Conservation (phyloP, 2,113 vertebrate species). For the Dolichotis patagonum region DNA sequence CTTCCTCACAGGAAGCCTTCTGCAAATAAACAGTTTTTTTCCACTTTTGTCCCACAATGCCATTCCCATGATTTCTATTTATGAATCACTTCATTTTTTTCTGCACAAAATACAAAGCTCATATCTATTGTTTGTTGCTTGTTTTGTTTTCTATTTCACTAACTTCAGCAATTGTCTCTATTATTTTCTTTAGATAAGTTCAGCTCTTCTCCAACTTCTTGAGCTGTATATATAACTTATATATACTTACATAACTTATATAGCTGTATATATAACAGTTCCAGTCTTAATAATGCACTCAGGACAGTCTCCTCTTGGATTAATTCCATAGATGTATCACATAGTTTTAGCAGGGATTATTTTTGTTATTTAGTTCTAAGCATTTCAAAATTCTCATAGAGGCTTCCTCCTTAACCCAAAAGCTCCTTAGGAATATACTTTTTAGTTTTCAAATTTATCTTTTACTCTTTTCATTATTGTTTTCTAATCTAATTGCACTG, state of each 20-base stretch:
- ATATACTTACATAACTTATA: no score
- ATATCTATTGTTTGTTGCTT: not conserved
- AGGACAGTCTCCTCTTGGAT: not conserved
- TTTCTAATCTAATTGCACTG: not conserved
- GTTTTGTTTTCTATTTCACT: conserved; percentile 14
- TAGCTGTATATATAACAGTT: not conserved
- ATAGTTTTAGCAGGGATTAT: not conserved
- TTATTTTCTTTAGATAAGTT: conserved; percentile 5
- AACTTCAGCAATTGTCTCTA: conserved; percentile 25
- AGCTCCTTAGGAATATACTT: conserved; percentile 1
- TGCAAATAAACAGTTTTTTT: not conserved
- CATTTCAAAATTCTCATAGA: not conserved
- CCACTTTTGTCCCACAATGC: not conserved
- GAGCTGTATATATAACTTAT: not conserved
- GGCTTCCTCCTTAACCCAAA: conserved; percentile 32
- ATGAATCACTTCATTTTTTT: not conserved
- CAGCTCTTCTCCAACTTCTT: not conserved
- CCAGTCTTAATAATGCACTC: not conserved
- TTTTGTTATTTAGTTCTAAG: conserved; percentile 39
- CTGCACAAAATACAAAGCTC: not conserved
- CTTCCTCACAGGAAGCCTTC: not conserved
- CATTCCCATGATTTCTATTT: not conserved
- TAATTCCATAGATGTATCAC: not conserved
- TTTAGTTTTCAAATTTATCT: conserved; percentile 18
- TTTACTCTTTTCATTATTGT: not conserved